phyloP scores from a whole-genome alignment of 64 coral and sea anemone species.

The Stichodactyla helianthus region DNA sequence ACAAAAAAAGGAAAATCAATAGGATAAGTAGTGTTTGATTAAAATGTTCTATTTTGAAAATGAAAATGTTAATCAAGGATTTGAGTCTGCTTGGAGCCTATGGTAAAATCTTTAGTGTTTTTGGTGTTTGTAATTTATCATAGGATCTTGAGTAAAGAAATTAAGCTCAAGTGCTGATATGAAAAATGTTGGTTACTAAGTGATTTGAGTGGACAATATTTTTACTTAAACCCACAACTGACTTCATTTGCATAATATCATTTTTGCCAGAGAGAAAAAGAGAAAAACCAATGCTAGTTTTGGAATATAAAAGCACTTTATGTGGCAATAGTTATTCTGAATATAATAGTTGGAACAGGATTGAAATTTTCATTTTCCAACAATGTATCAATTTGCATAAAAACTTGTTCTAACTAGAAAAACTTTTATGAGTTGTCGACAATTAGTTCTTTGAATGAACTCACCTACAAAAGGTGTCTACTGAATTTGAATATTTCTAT shows the following conservation, averaged over 20 bases:
- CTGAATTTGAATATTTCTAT: not conserved
- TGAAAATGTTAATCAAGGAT: not conserved
- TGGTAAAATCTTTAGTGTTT: not conserved
- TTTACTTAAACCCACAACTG: not conserved
- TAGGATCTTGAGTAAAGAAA: not conserved
- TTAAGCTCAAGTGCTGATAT: not conserved
- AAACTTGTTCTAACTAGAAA: constrained; percentile 12
- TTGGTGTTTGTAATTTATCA: not conserved
- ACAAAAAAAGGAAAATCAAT: no score
- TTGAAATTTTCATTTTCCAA: not conserved
- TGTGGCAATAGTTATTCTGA: not conserved
- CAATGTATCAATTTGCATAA: constrained; percentile 6
- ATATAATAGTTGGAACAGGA: not conserved
- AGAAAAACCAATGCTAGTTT: not conserved
- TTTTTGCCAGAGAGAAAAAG: not conserved
- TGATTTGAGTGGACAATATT: not conserved
- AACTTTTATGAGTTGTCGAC: not conserved
- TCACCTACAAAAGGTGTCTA: not conserved
- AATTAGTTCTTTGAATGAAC: not conserved
- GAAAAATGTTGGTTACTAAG: not conserved
- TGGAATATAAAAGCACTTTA: not conserved
- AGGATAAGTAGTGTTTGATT: not conserved
- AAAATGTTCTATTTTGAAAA: not conserved
- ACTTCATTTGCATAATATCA: not conserved
- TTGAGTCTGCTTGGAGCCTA: not conserved